Evolutionary conservation across 1,140 invertebrate genomes (phyloP).

Genomic region (Anadara kagoshimensis): DNA sequence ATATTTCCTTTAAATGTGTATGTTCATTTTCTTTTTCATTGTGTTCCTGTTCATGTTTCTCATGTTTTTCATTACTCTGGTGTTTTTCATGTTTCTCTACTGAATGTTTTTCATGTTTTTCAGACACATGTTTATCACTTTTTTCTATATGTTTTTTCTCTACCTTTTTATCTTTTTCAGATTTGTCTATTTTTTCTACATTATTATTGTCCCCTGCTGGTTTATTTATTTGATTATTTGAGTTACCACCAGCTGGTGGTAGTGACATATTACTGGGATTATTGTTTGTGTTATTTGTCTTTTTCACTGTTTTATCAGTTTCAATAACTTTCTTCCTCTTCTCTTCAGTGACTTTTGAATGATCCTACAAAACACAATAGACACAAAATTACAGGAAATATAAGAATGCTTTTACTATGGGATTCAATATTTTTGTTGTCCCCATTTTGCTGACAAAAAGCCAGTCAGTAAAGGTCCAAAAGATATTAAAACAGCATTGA

Average conservation of each 20-base stretch:
- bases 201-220: neutral
- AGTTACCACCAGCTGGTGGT: slow-evolving; percentile 23
- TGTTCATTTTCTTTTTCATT: slow-evolving; percentile 29
- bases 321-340: slow-evolving; percentile 29
- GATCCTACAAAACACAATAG: slow-evolving; percentile 1
- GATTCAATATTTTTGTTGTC: no score
- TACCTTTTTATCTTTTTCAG: slow-evolving; percentile 21
- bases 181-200: slow-evolving; percentile 31
- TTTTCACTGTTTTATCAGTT: slow-evolving; percentile 30
- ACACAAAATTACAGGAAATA: no score
- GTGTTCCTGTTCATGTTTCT: slow-evolving; percentile 31
- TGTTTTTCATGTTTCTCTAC: no score
- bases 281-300: slow-evolving; percentile 29
- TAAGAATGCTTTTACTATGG: no score
- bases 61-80: slow-evolving; percentile 39
- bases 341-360: slow-evolving; percentile 29
- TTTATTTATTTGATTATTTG: neutral
- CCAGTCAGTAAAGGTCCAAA: no score
- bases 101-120: slow-evolving; percentile 33
- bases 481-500: no score
- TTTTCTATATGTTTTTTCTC: slow-evolving; percentile 24
- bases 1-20: slow-evolving; percentile 1
- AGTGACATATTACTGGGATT: slow-evolving; percentile 29
- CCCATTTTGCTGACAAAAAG: no score
- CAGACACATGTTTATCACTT: slow-evolving; percentile 22